Conservation (phyloP, 1,140 invertebrate genomes). For the Drosophila obscura region DNA sequence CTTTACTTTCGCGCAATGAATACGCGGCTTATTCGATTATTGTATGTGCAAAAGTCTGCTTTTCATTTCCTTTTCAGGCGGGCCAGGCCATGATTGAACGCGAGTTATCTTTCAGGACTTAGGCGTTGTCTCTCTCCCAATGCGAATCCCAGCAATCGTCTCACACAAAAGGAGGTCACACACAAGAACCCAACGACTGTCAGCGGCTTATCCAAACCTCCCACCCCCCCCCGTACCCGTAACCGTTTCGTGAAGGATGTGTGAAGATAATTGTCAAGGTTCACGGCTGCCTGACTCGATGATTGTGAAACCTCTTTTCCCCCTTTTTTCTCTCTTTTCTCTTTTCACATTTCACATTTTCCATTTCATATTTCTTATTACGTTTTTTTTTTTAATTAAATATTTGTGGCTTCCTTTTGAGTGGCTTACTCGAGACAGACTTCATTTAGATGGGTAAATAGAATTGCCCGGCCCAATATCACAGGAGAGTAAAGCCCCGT, state of each 20-base stretch:
- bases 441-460: constrained; percentile 4
- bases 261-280: constrained; percentile 75
- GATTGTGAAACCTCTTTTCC: constrained; percentile 56
- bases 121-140: constrained; percentile 69
- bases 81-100: constrained; percentile 63
- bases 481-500: background rate
- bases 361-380: constrained; percentile 34
- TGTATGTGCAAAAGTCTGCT: constrained; percentile 53
- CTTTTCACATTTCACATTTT: constrained; percentile 63
- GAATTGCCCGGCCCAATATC: background rate
- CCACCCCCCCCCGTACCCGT: constrained; percentile 19
- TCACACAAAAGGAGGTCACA: constrained; percentile 33
- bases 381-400: constrained; percentile 64
- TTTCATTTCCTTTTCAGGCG: constrained; percentile 70
- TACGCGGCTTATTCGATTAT: constrained; percentile 80
- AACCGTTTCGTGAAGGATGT: constrained; percentile 42
- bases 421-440: constrained; percentile 49
- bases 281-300: constrained; percentile 38
- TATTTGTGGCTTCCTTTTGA: constrained; percentile 54
- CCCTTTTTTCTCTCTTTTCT: constrained; percentile 55
- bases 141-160: constrained; percentile 42
- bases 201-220: constrained; percentile 60
- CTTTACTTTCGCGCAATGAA: constrained; percentile 68
- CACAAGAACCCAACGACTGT: constrained; percentile 51
- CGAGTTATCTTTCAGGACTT: constrained; percentile 73